phyloP scores from a whole-genome alignment of 2,888 invertebrate genomes.

The Rutpela maculata region DNA sequence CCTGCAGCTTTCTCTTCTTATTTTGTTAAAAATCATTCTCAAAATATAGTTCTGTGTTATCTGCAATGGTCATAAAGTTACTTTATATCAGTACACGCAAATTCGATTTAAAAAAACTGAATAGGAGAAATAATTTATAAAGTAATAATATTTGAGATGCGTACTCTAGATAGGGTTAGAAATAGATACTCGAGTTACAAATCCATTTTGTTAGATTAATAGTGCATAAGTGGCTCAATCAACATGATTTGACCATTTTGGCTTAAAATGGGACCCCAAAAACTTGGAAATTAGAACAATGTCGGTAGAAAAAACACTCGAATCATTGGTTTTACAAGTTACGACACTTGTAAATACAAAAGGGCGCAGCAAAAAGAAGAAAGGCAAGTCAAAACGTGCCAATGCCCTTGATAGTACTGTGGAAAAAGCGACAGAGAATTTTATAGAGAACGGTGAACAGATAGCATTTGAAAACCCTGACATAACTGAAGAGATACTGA shows the following conservation, averaged over 20 bases:
- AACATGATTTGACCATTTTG: constrained; percentile 79
- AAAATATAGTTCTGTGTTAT: no score
- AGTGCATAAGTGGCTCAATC: constrained; percentile 28
- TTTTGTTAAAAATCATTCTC: no score
- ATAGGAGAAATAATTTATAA: no score
- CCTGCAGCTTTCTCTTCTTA: no score
- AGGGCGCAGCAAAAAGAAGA: constrained; percentile 94
- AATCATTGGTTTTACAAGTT: constrained; percentile 96
- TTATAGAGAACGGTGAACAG: constrained; percentile 95
- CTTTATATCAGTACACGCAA: no score
- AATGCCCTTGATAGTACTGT: constrained; percentile 97
- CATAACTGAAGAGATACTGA: constrained; percentile 95
- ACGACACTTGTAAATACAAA: constrained; percentile 98
- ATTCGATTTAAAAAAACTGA: no score
- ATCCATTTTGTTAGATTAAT: constrained; percentile 22
- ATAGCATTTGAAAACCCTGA: constrained; percentile 98
- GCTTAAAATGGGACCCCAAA: constrained; percentile 96
- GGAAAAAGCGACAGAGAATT: constrained; percentile 96
- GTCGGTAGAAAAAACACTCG: constrained; percentile 97
- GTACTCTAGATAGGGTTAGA: no score
- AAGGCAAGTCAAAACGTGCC: constrained; percentile 97
- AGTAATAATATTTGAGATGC: no score
- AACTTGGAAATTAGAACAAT: constrained; percentile 97
- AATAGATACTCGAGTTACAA: neutral
- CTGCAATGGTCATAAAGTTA: no score